Conservation (phyloP, 2,888 invertebrate species). For the Parapristionchus giblindavisi region DNA sequence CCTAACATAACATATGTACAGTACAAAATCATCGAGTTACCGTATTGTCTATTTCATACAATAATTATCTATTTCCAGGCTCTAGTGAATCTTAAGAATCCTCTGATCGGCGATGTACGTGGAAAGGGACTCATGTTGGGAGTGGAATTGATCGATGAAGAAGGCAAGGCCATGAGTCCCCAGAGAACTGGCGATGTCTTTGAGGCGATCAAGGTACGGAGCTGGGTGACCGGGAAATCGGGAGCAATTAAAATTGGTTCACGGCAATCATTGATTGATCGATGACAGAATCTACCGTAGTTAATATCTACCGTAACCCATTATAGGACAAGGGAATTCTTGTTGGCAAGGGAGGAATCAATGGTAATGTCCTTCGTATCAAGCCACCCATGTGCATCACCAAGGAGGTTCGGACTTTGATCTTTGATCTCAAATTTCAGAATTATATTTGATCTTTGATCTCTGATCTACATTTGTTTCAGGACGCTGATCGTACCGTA, state of each 20-base stretch:
- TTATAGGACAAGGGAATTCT: constrained; percentile 81
- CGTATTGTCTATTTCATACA: neutral
- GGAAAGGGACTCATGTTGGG: constrained; percentile 97
- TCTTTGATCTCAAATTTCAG: neutral
- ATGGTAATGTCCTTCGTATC: constrained; percentile 87
- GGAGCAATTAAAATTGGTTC: neutral
- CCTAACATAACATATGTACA: no score
- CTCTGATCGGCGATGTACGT: constrained; percentile 90
- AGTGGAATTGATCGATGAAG: constrained; percentile 82
- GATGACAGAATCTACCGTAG: neutral
- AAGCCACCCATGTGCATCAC: constrained; percentile 95
- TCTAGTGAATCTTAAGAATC: constrained; percentile 75
- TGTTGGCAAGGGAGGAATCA: constrained; percentile 86
- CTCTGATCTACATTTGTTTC: neutral
- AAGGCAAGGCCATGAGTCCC: constrained; percentile 74
- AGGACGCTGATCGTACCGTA: constrained; percentile 61
- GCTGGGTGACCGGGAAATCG: neutral
- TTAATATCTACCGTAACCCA: neutral
- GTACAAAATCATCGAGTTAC: no score
- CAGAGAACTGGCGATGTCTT: constrained; percentile 80
- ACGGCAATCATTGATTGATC: neutral
- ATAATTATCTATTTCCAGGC: constrained; percentile 69
- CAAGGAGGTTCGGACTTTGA: constrained; percentile 39
- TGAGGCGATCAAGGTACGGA: constrained; percentile 79
- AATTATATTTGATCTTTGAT: neutral